These are phyloP conservation scores for Triplophysa siluroides DNA, from an alignment of 2,113 vertebrate genomes.

Conservation along the genomic window DNA sequence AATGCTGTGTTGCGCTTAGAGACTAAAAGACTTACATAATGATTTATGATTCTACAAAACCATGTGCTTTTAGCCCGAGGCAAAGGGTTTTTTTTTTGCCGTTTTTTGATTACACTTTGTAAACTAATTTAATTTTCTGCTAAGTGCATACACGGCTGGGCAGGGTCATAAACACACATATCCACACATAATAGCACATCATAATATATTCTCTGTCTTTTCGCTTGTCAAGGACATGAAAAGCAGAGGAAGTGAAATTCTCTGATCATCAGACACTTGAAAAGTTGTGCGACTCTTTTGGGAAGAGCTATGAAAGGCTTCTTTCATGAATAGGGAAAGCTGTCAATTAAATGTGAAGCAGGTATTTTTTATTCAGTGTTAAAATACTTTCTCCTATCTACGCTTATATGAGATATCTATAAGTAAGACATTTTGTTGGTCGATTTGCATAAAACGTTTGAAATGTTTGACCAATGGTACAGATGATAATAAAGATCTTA, in stretches of 20 bases:
- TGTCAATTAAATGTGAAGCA: slow-evolving; percentile 3
- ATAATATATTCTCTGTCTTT: slow-evolving; percentile 25
- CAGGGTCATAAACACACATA: slow-evolving; percentile 3
- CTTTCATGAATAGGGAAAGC: background rate
- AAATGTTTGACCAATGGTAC: background rate
- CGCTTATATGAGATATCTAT: background rate
- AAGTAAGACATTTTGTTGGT: background rate
- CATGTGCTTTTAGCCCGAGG: slow-evolving; percentile 27
- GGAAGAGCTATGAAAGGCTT: background rate
- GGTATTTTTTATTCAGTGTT: no score
- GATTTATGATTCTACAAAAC: slow-evolving; percentile 31
- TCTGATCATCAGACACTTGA: slow-evolving; percentile 26
- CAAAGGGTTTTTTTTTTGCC: background rate
- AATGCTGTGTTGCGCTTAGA: background rate
- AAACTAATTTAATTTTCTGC: slow-evolving; percentile 30
- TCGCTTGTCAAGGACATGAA: slow-evolving; percentile 20
- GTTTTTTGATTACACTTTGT: slow-evolving; percentile 11
- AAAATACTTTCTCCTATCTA: background rate
- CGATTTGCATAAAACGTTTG: background rate
- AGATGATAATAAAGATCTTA: no score
- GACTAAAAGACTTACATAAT: slow-evolving; percentile 28
- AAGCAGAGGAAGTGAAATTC: slow-evolving; percentile 5
- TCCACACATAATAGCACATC: background rate
- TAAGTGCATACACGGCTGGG: slow-evolving; percentile 25
- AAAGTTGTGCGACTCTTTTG: slow-evolving; percentile 22